These are phyloP conservation scores for Scrobipalpa atriplicella DNA, from an alignment of 2,888 invertebrate species.

Conservation along the genomic window DNA sequence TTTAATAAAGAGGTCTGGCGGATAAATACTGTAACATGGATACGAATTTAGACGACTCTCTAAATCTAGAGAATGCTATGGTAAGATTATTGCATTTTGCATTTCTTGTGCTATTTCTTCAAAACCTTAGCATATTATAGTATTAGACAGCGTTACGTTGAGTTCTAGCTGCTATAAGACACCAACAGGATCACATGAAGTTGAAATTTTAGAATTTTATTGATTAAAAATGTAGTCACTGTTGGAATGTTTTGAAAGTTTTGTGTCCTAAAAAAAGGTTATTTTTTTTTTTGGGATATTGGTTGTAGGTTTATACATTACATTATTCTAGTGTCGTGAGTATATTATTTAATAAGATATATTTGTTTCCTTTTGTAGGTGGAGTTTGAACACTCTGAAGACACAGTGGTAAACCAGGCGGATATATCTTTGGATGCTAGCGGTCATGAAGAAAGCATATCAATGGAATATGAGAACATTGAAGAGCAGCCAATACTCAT, in stretches of 20 bases:
- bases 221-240: too few relatives aligned
- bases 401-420: slow-evolving; percentile 59
- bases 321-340: too few relatives aligned
- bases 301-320: too few relatives aligned
- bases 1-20: slow-evolving; percentile 30
- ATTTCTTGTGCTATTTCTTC: not conserved
- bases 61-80: slow-evolving; percentile 69
- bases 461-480: slow-evolving; percentile 71
- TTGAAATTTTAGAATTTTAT: not conserved
- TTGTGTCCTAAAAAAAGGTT: too few relatives aligned
- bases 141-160: not conserved
- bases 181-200: not conserved
- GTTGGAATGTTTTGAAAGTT: slow-evolving; percentile 5
- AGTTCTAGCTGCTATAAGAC: not conserved
- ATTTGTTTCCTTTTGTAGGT: slow-evolving; percentile 48
- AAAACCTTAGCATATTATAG: not conserved
- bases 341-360: not conserved
- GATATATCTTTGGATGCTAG: slow-evolving; percentile 59
- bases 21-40: slow-evolving; percentile 57
- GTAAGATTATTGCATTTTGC: slow-evolving; percentile 54
- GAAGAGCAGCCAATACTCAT: slow-evolving; percentile 68
- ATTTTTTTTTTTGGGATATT: too few relatives aligned
- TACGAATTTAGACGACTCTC: slow-evolving; percentile 69
- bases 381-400: slow-evolving; percentile 67
- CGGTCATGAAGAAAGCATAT: slow-evolving; percentile 55